Evolutionary conservation across 2,113 vertebrate genomes (phyloP), one percentile per base, ranked within the genome.

Genomic region (Puffinus mauretanicus): DNA sequence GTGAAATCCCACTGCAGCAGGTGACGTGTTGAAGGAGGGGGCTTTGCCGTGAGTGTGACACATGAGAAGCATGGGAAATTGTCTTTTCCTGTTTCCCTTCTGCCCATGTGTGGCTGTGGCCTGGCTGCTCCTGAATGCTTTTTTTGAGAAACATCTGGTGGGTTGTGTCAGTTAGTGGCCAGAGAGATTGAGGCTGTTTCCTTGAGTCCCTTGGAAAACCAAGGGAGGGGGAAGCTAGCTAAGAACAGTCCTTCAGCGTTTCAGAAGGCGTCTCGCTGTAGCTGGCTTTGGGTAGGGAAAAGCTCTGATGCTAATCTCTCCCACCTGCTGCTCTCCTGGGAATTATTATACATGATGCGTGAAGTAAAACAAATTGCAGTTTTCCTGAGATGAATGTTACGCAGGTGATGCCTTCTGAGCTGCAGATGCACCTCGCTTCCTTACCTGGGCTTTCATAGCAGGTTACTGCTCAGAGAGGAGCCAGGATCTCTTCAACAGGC

Each of bases 31-130:
- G 49, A 51, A 87, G 44, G 52, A 90, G 15, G 11, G 18, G 32
- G 10, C 22, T 89, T 69, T 49, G 5, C 55, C 62, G 72, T 32
- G 36, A 77, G 4, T 10, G 22, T 80, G 87, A 87, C 47, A 83
- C 60, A 62, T 1, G 12, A 93, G 66, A 85, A 85, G 52, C 70
- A 67, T 91, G 94, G 61, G 92, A 95, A 95, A 90, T 51, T 47
- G 32, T 76, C 73, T 87, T 87, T 89, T 67, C 77, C 61, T 71
- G 22, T 58, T 93, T 94, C 82, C 70, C 75, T 82, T 76, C 70
- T 85, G 70, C 29, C 42, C 8, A 0, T 62, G 36, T 49, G 34
- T 84, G 72, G 18, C 62, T 80, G 54, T 69, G 62, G 34, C 25
- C 82, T 83, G 79, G 14, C 69, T 86, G 79, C 64, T 92, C 13